A percentile compares a stretch with the other conserved stretches of the same genome.
Conservation (phyloP, 2,888 invertebrate genomes). For the Pharmacophagus antenor region DNA sequence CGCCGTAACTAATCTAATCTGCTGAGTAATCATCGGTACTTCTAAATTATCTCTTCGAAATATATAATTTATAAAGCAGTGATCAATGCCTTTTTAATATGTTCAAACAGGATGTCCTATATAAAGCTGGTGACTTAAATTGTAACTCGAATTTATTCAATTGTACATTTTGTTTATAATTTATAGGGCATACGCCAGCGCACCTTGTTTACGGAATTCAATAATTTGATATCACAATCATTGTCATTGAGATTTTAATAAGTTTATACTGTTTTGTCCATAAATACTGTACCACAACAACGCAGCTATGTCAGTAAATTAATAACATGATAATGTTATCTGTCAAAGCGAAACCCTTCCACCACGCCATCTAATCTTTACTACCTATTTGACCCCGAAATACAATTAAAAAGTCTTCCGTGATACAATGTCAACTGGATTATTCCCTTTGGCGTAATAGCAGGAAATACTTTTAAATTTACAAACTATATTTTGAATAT, state of each 20-base stretch:
- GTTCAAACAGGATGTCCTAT: slow-evolving; percentile 9
- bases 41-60: not conserved
- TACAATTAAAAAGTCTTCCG: too few species aligned
- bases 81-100: slow-evolving; percentile 1
- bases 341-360: too few species aligned
- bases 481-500: too few species aligned
- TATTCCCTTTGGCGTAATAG: too few species aligned
- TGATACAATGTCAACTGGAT: too few species aligned
- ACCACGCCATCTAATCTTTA: too few species aligned
- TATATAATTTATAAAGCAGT: slow-evolving; percentile 3
- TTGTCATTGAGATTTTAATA: too few species aligned
- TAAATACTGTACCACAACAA: not conserved
- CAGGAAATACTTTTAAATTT: too few species aligned
- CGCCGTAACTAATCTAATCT: too few species aligned
- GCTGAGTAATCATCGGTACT: not conserved
- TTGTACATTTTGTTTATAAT: slow-evolving; percentile 5
- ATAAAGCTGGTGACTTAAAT: slow-evolving; percentile 8
- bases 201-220: slow-evolving; percentile 4
- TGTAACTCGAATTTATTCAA: not conserved
- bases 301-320: too few species aligned
- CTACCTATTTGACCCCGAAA: too few species aligned
- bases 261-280: not conserved
- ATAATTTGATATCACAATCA: not conserved
- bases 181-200: slow-evolving; percentile 1
- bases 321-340: not conserved